Base-by-base conservation (phyloP, 2,888 invertebrate species). In the Gari tellinella region DNA sequence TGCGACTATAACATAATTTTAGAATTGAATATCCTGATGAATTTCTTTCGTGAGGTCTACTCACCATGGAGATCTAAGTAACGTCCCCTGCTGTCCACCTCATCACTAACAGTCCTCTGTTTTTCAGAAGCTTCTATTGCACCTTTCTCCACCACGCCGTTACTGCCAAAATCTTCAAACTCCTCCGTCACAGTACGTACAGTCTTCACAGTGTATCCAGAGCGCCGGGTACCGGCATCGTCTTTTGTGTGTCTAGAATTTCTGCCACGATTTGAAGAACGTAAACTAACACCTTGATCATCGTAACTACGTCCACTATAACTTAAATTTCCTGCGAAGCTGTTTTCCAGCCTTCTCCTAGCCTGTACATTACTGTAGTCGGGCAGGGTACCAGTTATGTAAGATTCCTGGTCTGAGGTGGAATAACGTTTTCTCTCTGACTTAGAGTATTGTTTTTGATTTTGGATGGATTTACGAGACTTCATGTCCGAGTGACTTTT, bases 21-120 rank as follows among this genome's bases (percentile, higher is more conserved):
- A n/a, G n/a, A n/a, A n/a, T n/a, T n/a, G n/a, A n/a, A n/a, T n/a
- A n/a, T n/a, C n/a, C n/a, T n/a, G n/a, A n/a, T n/a, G n/a, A n/a
- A n/a, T n/a, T n/a, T n/a, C n/a, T n/a, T n/a, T n/a, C n/a, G n/a
- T n/a, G n/a, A n/a, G n/a, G n/a, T n/a, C n/a, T n/a, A 45, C 81
- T 72, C 70, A 84, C 84, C 82, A 76, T 84, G 75, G 55, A 84
- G 60, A 70, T 82, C 74, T 23, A 72, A 57, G 10, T 31, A 31
- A 7, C 10, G 31, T 10, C 31, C 31, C 31, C 10, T 31, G 31
- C 5, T 31, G 0, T 49, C 23, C 21, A 23, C 15, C 21, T 60
- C 25, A 48, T 45, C 14, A 21, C 14, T 4, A 49, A 21, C 46
- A 25, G 31, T 46, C 17, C 21, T 48, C 26, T 49, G 15, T 64